Evolutionary conservation across 2,797 vertebrate genomes (phyloP).

Genomic region (Brotula barbata): DNA sequence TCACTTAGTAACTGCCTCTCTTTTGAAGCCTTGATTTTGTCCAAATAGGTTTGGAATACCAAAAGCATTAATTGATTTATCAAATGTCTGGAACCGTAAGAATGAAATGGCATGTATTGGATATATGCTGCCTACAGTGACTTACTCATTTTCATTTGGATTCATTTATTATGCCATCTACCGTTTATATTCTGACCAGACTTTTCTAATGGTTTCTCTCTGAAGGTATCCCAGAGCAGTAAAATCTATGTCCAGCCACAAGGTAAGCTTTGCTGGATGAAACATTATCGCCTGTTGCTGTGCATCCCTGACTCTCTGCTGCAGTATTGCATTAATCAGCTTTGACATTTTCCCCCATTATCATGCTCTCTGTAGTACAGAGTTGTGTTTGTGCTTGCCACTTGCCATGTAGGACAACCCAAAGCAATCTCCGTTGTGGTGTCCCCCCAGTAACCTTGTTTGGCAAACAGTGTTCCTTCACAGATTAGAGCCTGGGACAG

Average conservation of each 20-base stretch:
- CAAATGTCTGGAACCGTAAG: slow-evolving; percentile 18
- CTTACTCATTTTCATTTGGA: slow-evolving; percentile 9
- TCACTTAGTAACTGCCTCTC: slow-evolving; percentile 39
- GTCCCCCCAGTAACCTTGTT: slow-evolving; percentile 56
- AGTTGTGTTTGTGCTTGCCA: slow-evolving; percentile 59
- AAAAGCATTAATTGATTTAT: slow-evolving; percentile 24
- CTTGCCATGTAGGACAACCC: slow-evolving; percentile 41
- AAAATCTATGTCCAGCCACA: slow-evolving; percentile 91
- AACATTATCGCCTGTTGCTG: slow-evolving; percentile 23
- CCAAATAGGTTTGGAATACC: slow-evolving; percentile 36
- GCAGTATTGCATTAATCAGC: slow-evolving; percentile 60
- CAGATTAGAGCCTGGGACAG: slow-evolving; percentile 48
- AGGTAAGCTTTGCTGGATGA: slow-evolving; percentile 81
- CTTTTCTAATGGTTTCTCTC: slow-evolving; percentile 35
- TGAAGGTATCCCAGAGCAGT: slow-evolving; percentile 81
- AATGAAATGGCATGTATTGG: slow-evolving; percentile 18
- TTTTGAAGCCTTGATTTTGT: slow-evolving; percentile 14
- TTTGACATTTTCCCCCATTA: slow-evolving; percentile 54
- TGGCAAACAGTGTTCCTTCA: slow-evolving; percentile 53
- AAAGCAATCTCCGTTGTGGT: slow-evolving; percentile 55
- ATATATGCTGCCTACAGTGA: slow-evolving; percentile 12
- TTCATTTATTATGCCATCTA: slow-evolving; percentile 20
- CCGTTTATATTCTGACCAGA: slow-evolving; percentile 28
- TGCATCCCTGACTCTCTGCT: slow-evolving; percentile 47
- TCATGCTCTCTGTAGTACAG: slow-evolving; percentile 46